Evolutionary conservation across 92 coral and sea anemone genomes (phyloP), one percentile per base, ranked within the genome.

Genomic region (Paramuricea clavata): DNA sequence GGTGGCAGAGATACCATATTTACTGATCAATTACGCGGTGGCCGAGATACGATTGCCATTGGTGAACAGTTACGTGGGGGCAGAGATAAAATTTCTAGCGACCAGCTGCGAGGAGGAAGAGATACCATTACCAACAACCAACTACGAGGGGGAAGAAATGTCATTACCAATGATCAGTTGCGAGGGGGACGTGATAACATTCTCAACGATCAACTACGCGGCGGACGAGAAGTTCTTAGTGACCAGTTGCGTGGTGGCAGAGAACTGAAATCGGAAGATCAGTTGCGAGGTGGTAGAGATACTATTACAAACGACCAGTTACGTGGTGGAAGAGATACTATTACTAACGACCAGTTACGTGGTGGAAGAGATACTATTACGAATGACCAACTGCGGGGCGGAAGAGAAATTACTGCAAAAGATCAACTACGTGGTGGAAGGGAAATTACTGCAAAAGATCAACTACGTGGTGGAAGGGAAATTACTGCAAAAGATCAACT

Each of bases 221-320:
- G 33, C 12, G 71, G 71, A 64, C 32, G 71, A n/a, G 71, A 64
- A 21, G 28, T 43, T 17, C 10, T 41, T 41, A 44, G 59, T 43
- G 81, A 75, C 25, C 81, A 75, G 42, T 19, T 76, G 12, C 81
- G 81, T 30, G 36, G 64, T 52, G 81, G 81, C 22, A 7, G 81
- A 22, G 65, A 49, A 23, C 2, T 60, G 0, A 60, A 13, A 6
- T 42, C 42, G 1, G 56, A 49, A 13, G 35, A 76, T 52, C 81
- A 76, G 12, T 33, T 76, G n/a, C 62, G 81, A 22, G 62, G 64
- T 17, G 81, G 81, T 23, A 76, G 81, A 76, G 21, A 76, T 49
- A 27, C 42, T 33, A 72, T 72, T 35, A 17, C 78, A 56, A 49
- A 49, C 7, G 42, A 76, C 22, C 81, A 76, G 33, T 22, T 76